A percentile compares a stretch with the other conserved stretches of the same genome.
phyloP scores from a whole-genome alignment of 2,113 vertebrate genomes.

The Oceanodroma tethys region DNA sequence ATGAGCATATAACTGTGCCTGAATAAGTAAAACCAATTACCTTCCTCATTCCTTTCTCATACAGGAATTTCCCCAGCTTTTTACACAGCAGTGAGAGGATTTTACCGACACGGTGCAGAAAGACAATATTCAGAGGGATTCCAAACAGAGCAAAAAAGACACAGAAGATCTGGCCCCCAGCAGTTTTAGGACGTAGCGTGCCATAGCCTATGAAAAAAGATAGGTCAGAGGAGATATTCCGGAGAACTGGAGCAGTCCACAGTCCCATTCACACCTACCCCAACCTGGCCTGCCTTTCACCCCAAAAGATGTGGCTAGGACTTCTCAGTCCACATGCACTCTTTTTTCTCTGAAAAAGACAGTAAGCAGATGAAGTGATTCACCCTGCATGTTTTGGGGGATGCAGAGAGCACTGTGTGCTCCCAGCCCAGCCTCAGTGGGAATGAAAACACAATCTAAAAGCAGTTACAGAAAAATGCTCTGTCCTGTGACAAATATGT shows the following conservation, averaged over 20 bases:
- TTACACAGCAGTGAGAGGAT: constrained; percentile 51
- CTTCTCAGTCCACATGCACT: neutral
- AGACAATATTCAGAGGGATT: constrained; percentile 71
- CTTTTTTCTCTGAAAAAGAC: neutral
- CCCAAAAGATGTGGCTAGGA: neutral
- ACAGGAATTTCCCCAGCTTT: constrained; percentile 57
- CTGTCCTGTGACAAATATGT: neutral
- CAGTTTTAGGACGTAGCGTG: constrained; percentile 57
- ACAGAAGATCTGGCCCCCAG: constrained; percentile 71
- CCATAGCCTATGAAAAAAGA: constrained; percentile 63
- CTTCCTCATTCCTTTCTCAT: constrained; percentile 61
- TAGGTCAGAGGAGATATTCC: neutral
- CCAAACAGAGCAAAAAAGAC: constrained; percentile 69
- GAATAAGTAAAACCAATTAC: constrained; percentile 25
- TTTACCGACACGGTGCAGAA: constrained; percentile 63
- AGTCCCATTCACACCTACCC: neutral
- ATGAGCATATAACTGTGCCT: neutral
- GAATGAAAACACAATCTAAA: neutral
- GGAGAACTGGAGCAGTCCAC: neutral
- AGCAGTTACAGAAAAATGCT: neutral
- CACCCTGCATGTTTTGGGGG: neutral
- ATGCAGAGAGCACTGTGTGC: neutral
- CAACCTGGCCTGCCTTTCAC: neutral
- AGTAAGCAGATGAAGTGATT: neutral
- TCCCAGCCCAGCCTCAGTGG: neutral